Evolutionary conservation across 2,888 invertebrate genomes (phyloP), one percentile per base, ranked within the genome.

Genomic region (Pyrrhia umbra): DNA sequence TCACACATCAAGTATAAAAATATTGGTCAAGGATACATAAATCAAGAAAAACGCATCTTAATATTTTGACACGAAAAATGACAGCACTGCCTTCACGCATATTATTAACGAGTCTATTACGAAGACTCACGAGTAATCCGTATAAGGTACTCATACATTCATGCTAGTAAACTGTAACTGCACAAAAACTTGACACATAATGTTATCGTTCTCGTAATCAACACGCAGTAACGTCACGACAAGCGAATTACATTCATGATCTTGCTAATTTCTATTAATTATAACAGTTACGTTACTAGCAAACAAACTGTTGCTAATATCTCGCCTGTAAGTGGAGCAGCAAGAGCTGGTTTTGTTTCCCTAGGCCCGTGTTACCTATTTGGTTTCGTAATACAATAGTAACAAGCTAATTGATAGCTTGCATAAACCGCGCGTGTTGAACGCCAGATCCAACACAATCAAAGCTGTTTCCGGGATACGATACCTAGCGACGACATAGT

Each of bases 321-420:
- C 77, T 85, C 67, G 74, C 61, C 59, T 51, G 77, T 81, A 88
- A 89, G 82, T 90, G 79, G 87, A 88, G 87, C 86, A 88, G 77
- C 71, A 63, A 82, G 43, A 81, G 82, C 83, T 67, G 69, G 84
- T 87, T 80, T 83, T 84, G 85, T 89, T 89, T 86, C 85, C 89
- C 88, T 86, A 73, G 78, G 83, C 83, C 84, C 79, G 73, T 75
- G 77, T 81, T 83, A 81, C 71, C 78, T 60, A 69, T 75, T 75
- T 78, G 42, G 79, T 93, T 89, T 86, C 88, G 90, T 91, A 93
- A 94, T 80, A 90, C 90, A 91, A 92, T 91, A 86, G 88, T 87
- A 86, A 87, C 89, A 74, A 82, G 85, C 90, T 94, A 93, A 93
- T 93, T 91, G 89, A 92, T 92, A 88, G 88, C 90, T 94, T 93